Base-by-base conservation (phyloP, 2,888 invertebrate species). In the Agrotis ipsilon region DNA sequence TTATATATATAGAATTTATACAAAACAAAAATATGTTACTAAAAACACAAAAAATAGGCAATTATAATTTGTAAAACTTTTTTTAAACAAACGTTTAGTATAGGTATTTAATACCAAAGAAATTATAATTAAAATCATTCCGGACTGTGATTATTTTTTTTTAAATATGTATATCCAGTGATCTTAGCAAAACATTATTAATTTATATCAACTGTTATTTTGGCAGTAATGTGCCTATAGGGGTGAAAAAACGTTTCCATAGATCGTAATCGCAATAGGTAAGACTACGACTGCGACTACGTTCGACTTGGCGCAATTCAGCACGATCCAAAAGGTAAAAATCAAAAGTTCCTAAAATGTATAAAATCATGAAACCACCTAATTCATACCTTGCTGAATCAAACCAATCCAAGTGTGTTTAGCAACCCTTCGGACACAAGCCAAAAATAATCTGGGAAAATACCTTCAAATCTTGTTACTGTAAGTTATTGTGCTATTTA, bases 21-120 rank as follows among this genome's bases (percentile, higher is more conserved):
- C 9, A 14, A 24, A 32, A 49, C n/a, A 57, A 5, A 4, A 19
- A 48, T 13, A 9, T 6, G 2, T n/a, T 45, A 3, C 5, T 11
- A 13, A 24, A 49, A 48, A 18, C 19, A n/a, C 27, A 62, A 16
- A 27, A 32, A n/a, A 43, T 9, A n/a, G 1, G 3, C 16, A 27
- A 43, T 21, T 11, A 18, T n/a, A 61, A 19, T 62, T 74, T 52
- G 18, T 57, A n/a, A 60, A 70, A 62, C 60, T 68, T 51, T 67
- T 68, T 58, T 58, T 58, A 32, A 11, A 57, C 6, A 51, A 27
- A 39, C 1, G 0, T 43, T 45, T 45, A 49, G 18, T 54, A 24
- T 72, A 72, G 21, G 9, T 57, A 61, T 52, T 65, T 58, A 13
- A 24, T 67, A 75, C 80, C 80, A 80, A 80, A 77, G 68, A 75